A percentile compares a stretch with the other conserved stretches of the same genome.
Conservation (phyloP, 2,888 invertebrate genomes). For the Aromia moschata region DNA sequence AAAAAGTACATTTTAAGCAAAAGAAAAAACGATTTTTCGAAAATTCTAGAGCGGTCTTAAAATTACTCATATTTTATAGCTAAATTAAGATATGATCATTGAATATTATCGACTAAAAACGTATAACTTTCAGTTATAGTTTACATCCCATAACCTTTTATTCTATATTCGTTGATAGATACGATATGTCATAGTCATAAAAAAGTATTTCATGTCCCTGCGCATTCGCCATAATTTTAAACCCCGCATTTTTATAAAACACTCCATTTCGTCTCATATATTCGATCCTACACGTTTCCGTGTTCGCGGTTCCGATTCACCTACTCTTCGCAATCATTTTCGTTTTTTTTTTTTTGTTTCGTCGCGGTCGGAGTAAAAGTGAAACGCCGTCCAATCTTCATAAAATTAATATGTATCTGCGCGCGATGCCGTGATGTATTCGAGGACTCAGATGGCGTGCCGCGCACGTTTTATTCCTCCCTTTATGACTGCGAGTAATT, state of each 20-base stretch:
- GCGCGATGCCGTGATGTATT: slow-evolving; percentile 32
- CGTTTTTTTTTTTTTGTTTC: not conserved
- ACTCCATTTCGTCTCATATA: not conserved
- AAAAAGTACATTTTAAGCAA: too few species aligned
- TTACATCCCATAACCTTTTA: too few species aligned
- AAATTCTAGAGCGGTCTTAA: too few species aligned
- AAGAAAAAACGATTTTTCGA: too few species aligned
- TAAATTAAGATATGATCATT: too few species aligned
- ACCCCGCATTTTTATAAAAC: not conserved
- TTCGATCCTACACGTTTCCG: not conserved
- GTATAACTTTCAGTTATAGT: too few species aligned
- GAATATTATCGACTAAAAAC: too few species aligned
- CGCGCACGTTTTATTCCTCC: slow-evolving; percentile 27
- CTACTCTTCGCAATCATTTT: not conserved
- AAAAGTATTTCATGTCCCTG: too few species aligned
- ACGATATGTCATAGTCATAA: too few species aligned
- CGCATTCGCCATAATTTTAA: not conserved
- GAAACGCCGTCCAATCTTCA: slow-evolving; percentile 27
- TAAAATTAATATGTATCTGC: slow-evolving; percentile 37
- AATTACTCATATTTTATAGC: too few species aligned
- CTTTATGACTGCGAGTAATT: slow-evolving; percentile 33
- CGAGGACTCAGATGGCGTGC: slow-evolving; percentile 21
- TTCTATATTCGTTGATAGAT: too few species aligned
- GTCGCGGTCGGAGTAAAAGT: too few species aligned
- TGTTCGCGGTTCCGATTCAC: not conserved